These are phyloP conservation scores for Drosophila elegans DNA, from an alignment of 1,140 invertebrate species.

Conservation along the genomic window DNA sequence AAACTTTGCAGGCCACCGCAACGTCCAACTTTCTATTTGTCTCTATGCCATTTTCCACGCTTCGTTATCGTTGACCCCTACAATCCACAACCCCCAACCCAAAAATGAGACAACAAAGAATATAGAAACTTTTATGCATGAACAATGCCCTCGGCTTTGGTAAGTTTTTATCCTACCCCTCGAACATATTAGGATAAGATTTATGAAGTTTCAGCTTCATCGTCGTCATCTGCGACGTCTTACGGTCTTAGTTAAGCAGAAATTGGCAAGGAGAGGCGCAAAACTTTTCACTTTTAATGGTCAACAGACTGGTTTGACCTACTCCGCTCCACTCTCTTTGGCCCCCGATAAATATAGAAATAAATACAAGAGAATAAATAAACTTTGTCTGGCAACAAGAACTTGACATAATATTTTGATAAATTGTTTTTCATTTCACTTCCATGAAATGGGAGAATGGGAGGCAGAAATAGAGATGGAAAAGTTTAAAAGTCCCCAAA, in stretches of 20 bases:
- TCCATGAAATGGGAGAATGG: background rate
- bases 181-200: conserved; percentile 68
- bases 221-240: conserved; percentile 36
- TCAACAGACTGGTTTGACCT: conserved; percentile 66
- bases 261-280: conserved; percentile 43
- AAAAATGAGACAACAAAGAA: conserved; percentile 25
- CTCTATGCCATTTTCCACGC: conserved; percentile 44
- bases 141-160: conserved; percentile 70
- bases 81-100: background rate
- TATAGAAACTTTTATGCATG: conserved; percentile 72
- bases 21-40: conserved; percentile 39
- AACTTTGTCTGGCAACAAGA: conserved; percentile 58
- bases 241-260: conserved; percentile 54
- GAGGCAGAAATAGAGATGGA: conserved; percentile 13
- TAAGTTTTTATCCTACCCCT: conserved; percentile 62
- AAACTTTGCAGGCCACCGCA: conserved; percentile 29
- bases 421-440: conserved; percentile 66
- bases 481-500: conserved; percentile 43
- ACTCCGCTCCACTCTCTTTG: conserved; percentile 18
- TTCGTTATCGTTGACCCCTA: conserved; percentile 62
- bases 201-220: conserved; percentile 75
- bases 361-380: conserved; percentile 52
- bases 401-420: conserved; percentile 79
- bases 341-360: conserved; percentile 43
- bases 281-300: conserved; percentile 80